Base-by-base conservation (phyloP, 2,888 invertebrate species). In the Hemaris fuciformis region DNA sequence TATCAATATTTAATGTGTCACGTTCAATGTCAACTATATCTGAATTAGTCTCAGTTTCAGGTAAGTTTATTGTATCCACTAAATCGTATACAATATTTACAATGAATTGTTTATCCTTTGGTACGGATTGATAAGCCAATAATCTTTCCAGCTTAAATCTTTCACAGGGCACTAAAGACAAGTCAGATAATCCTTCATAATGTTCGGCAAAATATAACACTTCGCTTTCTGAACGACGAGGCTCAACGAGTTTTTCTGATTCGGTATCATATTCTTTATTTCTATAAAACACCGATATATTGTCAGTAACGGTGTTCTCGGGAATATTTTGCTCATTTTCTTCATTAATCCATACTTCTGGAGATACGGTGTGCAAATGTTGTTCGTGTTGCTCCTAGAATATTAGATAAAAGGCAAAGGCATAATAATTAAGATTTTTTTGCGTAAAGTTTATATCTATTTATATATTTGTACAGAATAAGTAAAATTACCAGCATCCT, bases 361-460 rank as follows among this genome's bases (percentile, higher is more conserved):
- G 86, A 13, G 80, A 83, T 4, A 89, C 79, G 15, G 84, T 85
- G 15, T 77, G 77, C 59, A 91, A 73, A 57, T 87, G 88, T 62
- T 69, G 72, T 66, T 91, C 91, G 58, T 87, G 72, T 8, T 66
- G 79, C 67, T 90, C 87, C 91, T 91, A 65, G 41, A 59, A 23
- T 38, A 10, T n/a, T n/a, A n/a, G n/a, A n/a, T n/a, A n/a, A 57
- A 56, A 48, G 20, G 34, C 6, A 23, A 59, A 15, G 7, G n/a
- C 22, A n/a, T n/a, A 2, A 18, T 8, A 27, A 7, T 6, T n/a
- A n/a, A n/a, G n/a, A n/a, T n/a, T n/a, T n/a, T n/a, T n/a, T n/a
- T n/a, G n/a, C n/a, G n/a, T n/a, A n/a, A 43, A 18, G 20, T 18
- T 43, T 15, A 6, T 43, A 43, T 7, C 13, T 43, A 20, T 43